Evolutionary conservation across 2,113 vertebrate species (phyloP).

Genomic region (Heliornis fulica): DNA sequence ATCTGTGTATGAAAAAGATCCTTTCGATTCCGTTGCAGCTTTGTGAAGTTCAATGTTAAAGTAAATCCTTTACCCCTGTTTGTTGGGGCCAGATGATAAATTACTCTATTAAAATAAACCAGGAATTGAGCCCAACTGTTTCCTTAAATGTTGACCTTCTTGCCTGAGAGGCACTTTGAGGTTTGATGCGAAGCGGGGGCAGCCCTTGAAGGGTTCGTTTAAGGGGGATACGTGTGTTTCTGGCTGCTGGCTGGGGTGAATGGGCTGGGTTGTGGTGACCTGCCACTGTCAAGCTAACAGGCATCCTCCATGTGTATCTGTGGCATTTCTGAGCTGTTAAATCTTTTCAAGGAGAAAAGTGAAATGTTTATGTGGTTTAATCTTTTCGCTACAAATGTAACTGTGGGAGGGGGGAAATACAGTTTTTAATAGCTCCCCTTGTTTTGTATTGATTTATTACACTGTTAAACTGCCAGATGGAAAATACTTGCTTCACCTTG

Average conservation of each 20-base stretch:
- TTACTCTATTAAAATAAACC: conserved; percentile 30
- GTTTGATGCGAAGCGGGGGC: not conserved
- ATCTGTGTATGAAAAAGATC: not conserved
- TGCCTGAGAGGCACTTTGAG: not conserved
- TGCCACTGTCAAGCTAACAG: not conserved
- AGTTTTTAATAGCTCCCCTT: conserved; percentile 52
- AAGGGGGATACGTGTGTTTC: not conserved
- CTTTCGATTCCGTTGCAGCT: conserved; percentile 6
- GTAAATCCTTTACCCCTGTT: not conserved
- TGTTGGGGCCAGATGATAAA: not conserved
- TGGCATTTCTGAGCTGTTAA: not conserved
- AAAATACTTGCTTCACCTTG: not conserved
- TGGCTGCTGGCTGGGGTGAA: not conserved
- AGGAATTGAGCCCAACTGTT: not conserved
- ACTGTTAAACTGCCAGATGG: not conserved
- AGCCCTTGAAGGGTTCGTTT: not conserved
- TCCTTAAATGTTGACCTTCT: not conserved
- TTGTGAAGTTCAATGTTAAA: not conserved
- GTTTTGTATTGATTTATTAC: conserved; percentile 23
- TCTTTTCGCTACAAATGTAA: conserved; percentile 45
- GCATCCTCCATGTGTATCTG: not conserved
- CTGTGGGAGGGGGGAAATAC: not conserved
- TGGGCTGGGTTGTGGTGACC: not conserved
- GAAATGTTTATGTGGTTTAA: conserved; percentile 37
- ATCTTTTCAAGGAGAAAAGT: conserved; percentile 23